Evolutionary conservation across 2,113 vertebrate genomes (phyloP).

Genomic region (Callithrix jacchus): DNA sequence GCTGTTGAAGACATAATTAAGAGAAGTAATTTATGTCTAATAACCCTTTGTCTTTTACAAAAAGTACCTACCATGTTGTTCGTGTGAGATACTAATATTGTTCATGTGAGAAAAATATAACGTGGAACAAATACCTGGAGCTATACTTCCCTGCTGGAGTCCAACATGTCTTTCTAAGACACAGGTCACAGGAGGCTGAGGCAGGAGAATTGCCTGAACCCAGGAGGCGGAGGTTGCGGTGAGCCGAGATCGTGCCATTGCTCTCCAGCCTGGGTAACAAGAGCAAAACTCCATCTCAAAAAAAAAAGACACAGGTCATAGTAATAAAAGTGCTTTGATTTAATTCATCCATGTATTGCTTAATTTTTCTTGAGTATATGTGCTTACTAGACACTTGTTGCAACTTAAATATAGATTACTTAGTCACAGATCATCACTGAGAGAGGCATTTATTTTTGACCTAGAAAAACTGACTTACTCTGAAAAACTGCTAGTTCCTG

Average conservation of each 20-base stretch:
- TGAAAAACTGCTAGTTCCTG: background rate
- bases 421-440: background rate
- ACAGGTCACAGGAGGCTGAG: no score
- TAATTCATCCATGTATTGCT: background rate
- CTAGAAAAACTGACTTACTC: background rate
- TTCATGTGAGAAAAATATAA: background rate
- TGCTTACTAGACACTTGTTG: background rate
- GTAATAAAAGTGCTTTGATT: background rate
- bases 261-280: no score
- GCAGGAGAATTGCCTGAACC: no score
- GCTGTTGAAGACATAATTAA: background rate
- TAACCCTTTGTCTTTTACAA: background rate
- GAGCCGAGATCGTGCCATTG: no score
- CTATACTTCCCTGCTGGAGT: background rate
- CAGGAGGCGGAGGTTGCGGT: no score
- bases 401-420: background rate
- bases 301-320: background rate
- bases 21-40: background rate
- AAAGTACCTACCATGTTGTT: background rate
- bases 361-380: background rate
- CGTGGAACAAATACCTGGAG: background rate
- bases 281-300: no score
- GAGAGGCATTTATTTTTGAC: background rate
- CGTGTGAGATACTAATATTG: background rate
- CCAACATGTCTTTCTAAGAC: background rate